phyloP scores from a whole-genome alignment of 1,140 invertebrate genomes.

The Brachionus calyciflorus region DNA sequence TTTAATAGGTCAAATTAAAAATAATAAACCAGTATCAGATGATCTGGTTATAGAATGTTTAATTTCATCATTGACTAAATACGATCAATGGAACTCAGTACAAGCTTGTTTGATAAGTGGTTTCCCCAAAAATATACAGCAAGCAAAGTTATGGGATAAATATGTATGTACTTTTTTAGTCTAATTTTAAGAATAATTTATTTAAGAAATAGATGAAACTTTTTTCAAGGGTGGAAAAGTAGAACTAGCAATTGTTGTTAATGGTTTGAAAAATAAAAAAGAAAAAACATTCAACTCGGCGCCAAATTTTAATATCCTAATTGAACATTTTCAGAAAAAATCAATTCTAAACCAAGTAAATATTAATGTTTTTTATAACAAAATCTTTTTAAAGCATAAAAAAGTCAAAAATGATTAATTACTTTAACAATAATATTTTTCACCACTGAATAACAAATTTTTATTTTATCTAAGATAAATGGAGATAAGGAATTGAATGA shows the following conservation, averaged over 20 bases:
- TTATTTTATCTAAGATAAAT: neutral
- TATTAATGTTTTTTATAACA: no score
- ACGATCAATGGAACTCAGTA: neutral
- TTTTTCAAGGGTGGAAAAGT: neutral
- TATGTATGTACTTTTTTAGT: neutral
- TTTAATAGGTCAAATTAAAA: neutral
- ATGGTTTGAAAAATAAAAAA: neutral
- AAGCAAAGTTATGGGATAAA: conserved; percentile 25
- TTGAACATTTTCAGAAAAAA: conserved; percentile 15
- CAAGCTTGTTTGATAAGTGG: neutral
- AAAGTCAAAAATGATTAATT: no score
- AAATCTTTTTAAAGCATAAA: no score
- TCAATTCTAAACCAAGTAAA: conserved; percentile 1
- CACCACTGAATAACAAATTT: neutral
- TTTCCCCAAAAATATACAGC: conserved; percentile 20
- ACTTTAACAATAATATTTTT: neutral
- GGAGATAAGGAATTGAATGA: conserved; percentile 26
- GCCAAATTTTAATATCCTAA: neutral
- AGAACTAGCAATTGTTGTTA: neutral
- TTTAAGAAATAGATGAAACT: neutral
- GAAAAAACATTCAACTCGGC: neutral
- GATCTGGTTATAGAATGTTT: conserved; percentile 15
- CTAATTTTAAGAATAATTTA: neutral
- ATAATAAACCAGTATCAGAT: neutral
- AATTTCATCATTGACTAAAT: neutral